phyloP scores from a whole-genome alignment of 2,888 invertebrate genomes.

The Sycophila texana region DNA sequence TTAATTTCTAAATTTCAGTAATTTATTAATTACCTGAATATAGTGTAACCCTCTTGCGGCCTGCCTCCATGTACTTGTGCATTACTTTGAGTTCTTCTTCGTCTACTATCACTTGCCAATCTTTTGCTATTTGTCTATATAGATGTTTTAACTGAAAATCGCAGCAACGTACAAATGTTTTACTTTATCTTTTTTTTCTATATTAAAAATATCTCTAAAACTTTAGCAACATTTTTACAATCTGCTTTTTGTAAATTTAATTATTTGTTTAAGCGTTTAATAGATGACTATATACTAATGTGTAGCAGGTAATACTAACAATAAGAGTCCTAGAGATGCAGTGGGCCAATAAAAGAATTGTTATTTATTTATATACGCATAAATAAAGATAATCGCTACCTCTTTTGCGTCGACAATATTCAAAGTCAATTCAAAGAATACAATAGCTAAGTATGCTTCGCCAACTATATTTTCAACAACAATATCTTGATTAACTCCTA shows the following conservation, averaged over 20 bases:
- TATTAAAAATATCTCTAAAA: no score
- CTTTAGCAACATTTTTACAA: no score
- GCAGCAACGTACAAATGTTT: no score
- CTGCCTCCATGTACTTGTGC: conserved; percentile 5
- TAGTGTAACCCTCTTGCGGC: conserved; percentile 1
- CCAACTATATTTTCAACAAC: conserved; percentile 44
- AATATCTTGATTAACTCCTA: conserved; percentile 27
- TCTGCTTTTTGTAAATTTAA: no score
- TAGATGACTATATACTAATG: no score
- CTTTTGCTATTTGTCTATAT: conserved; percentile 11
- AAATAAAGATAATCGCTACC: not conserved
- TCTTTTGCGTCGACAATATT: conserved; percentile 18
- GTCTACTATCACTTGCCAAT: conserved; percentile 19
- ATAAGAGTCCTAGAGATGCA: not conserved
- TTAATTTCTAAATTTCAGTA: no score
- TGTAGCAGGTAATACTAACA: not conserved
- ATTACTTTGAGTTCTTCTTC: conserved; percentile 25
- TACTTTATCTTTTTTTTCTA: no score
- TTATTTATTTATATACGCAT: no score
- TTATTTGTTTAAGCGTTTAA: no score
- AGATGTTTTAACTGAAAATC: conserved; percentile 14
- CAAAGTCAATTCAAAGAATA: conserved; percentile 23
- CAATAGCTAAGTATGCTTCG: conserved; percentile 27
- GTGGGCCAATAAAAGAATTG: no score
- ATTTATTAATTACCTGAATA: not conserved